phyloP scores from a whole-genome alignment of 1,140 invertebrate species.

The Drosophila pseudoobscura region DNA sequence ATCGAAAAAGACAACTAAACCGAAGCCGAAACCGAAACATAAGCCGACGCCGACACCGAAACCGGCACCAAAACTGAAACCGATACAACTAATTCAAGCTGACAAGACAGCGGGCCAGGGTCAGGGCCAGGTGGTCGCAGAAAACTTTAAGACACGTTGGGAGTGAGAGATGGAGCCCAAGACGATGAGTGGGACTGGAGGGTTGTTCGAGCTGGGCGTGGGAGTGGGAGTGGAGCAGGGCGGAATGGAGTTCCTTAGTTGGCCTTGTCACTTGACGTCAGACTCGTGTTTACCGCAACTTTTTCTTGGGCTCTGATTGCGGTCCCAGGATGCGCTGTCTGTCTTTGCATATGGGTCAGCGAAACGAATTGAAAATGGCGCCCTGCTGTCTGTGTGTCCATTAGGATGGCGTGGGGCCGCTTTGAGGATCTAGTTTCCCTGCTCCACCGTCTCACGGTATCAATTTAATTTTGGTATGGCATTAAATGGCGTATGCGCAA shows the following conservation, averaged over 20 bases:
- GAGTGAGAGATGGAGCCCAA: constrained; percentile 9
- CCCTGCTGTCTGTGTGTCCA: not conserved
- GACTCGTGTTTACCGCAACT: constrained; percentile 53
- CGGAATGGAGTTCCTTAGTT: constrained; percentile 41
- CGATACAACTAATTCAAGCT: constrained; percentile 66
- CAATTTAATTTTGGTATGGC: constrained; percentile 73
- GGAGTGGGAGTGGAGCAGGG: not conserved
- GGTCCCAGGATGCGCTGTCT: constrained; percentile 15
- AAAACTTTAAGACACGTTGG: constrained; percentile 65
- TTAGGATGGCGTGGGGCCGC: constrained; percentile 45
- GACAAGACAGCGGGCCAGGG: constrained; percentile 57
- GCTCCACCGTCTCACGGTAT: constrained; percentile 28
- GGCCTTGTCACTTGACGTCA: constrained; percentile 58
- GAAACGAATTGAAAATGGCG: constrained; percentile 22
- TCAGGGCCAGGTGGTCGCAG: constrained; percentile 40
- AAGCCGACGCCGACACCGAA: constrained; percentile 9
- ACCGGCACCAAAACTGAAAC: constrained; percentile 27
- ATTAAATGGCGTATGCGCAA: constrained; percentile 76
- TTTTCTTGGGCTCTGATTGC: constrained; percentile 50
- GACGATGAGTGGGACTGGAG: not conserved
- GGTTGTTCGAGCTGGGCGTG: not conserved
- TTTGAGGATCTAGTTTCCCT: constrained; percentile 63
- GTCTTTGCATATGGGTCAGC: constrained; percentile 28
- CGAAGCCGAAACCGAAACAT: constrained; percentile 20
- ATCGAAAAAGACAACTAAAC: not conserved